Evolutionary conservation across 2,797 vertebrate species (phyloP).

Genomic region (Vespertilio murinus): DNA sequence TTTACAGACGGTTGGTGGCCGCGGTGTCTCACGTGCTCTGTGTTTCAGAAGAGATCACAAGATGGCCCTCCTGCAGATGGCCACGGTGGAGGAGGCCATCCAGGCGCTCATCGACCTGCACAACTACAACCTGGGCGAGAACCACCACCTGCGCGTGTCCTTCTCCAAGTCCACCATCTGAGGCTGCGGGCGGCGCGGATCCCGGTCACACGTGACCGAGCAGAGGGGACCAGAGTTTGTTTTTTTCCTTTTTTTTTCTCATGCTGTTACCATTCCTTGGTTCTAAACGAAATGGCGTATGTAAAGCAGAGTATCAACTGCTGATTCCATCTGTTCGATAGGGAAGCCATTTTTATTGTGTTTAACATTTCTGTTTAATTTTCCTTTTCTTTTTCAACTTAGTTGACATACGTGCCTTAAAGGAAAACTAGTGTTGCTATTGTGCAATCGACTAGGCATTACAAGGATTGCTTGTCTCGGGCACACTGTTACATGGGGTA

Average conservation of each 20-base stretch:
- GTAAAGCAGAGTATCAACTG: slow-evolving; percentile 83
- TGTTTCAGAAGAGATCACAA: slow-evolving; percentile 96
- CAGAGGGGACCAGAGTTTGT: slow-evolving; percentile 90
- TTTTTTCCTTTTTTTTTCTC: slow-evolving; percentile 76
- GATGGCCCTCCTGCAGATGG: slow-evolving; percentile 98
- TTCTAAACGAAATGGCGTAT: slow-evolving; percentile 81
- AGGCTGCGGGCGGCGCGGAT: not conserved
- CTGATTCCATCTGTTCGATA: slow-evolving; percentile 85
- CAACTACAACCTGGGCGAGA: slow-evolving; percentile 98
- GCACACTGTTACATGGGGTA: slow-evolving; percentile 89
- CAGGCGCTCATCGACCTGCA: slow-evolving; percentile 97
- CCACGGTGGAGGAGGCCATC: slow-evolving; percentile 96
- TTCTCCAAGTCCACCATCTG: slow-evolving; percentile 98
- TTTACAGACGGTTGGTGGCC: slow-evolving; percentile 37
- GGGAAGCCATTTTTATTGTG: slow-evolving; percentile 83
- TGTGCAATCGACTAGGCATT: slow-evolving; percentile 84
- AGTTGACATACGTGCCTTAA: slow-evolving; percentile 96
- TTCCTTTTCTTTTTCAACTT: slow-evolving; percentile 84
- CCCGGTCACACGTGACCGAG: slow-evolving; percentile 86
- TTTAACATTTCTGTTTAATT: slow-evolving; percentile 84
- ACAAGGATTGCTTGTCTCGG: slow-evolving; percentile 86
- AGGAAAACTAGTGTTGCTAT: slow-evolving; percentile 87
- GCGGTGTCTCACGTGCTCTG: slow-evolving; percentile 81
- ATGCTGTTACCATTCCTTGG: slow-evolving; percentile 89
- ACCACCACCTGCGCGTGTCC: slow-evolving; percentile 97